Evolutionary conservation across 1,140 invertebrate genomes (phyloP).

Genomic region (Apis cerana): DNA sequence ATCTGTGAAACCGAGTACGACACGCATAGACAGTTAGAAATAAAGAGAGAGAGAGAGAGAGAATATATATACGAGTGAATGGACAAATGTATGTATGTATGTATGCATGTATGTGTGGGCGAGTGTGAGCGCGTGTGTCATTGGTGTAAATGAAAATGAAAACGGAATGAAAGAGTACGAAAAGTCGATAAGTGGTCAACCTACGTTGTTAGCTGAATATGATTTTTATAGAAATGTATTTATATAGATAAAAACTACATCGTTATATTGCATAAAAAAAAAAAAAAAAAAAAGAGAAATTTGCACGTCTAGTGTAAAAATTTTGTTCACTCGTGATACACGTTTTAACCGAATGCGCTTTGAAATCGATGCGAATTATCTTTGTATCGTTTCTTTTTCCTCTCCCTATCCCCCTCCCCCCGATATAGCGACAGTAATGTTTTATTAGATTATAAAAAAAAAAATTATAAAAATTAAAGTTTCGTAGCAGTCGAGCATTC

Average conservation of each 20-base stretch:
- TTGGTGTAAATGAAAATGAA: neutral
- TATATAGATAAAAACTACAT: slow-evolving; percentile 42
- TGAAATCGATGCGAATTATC: slow-evolving; percentile 14
- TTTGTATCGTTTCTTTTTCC: slow-evolving; percentile 19
- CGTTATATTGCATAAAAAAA: slow-evolving; percentile 26
- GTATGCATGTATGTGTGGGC: neutral
- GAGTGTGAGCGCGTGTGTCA: neutral
- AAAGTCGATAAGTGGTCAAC: slow-evolving; percentile 18
- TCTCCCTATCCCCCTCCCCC: neutral
- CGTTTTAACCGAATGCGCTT: slow-evolving; percentile 21
- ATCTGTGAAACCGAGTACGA: neutral
- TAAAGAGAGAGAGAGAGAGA: neutral
- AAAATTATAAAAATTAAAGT: slow-evolving; percentile 30
- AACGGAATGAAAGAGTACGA: neutral
- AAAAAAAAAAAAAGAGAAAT: slow-evolving; percentile 16
- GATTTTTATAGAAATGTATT: slow-evolving; percentile 51
- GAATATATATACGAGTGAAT: neutral
- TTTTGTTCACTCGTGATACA: slow-evolving; percentile 30
- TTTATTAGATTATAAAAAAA: slow-evolving; percentile 4
- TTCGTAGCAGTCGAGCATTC: slow-evolving; percentile 27
- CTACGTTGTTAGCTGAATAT: slow-evolving; percentile 32
- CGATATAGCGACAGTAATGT: slow-evolving; percentile 18
- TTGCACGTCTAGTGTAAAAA: slow-evolving; percentile 30
- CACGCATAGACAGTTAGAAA: neutral
- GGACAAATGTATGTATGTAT: neutral